Evolutionary conservation across 2,797 vertebrate genomes (phyloP), one percentile per base, ranked within the genome.

Genomic region (Knipowitschia caucasica): DNA sequence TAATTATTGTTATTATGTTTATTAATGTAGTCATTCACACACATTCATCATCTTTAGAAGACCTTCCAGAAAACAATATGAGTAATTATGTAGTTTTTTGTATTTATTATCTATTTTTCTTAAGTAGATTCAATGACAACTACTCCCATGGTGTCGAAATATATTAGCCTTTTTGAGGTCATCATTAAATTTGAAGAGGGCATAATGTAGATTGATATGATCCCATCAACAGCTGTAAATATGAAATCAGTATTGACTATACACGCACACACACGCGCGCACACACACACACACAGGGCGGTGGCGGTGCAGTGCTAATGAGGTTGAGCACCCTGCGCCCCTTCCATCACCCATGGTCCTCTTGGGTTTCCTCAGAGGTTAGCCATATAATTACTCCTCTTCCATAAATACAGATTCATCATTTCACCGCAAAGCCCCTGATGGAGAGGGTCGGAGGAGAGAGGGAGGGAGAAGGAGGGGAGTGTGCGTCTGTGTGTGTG

Each of bases 321-420:
- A 95, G 93, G 92, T 93, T 91, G 92, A 92, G 92, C 91, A 92
- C 93, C 91, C 89, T 83, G 89, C 87, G 89, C 89, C 88, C 88
- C 84, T 90, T 91, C 91, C 87, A 91, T 91, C 91, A 90, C 91
- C 84, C 92, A 88, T 92, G 91, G 91, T 90, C 90, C 84, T 91
- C 92, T 80, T 75, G 82, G 87, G 89, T 89, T 90, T 90, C 90
- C 92, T 93, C 91, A 92, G 92, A 92, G 93, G 93, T 94, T 92
- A 91, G 89, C 90, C 90, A 91, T 92, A 92, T 94, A 94, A 94
- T 95, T 94, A 94, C 92, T 89, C 83, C 84, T 78, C 86, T 84
- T 71, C 81, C 77, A 92, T 91, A 92, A 92, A 93, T 91, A 92
- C 91, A 94, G 92, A 94, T 93, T 94, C 92, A 93, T 94, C 92